These are phyloP conservation scores for Ooceraea biroi DNA, from an alignment of 1,140 invertebrate genomes.

Conservation along the genomic window DNA sequence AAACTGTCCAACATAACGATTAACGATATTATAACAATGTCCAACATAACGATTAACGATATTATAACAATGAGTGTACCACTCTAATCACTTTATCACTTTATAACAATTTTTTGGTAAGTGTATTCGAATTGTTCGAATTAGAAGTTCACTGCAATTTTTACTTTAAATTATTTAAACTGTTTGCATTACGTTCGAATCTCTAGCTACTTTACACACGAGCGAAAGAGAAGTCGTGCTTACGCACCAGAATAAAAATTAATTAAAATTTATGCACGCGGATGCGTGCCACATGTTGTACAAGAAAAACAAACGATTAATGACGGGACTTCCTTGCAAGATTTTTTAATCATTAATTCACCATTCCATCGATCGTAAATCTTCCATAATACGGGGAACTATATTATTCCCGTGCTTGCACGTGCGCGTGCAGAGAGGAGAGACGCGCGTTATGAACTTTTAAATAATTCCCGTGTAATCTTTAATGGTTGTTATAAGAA, in stretches of 20 bases:
- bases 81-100: not conserved
- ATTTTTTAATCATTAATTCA: slow-evolving; percentile 58
- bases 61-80: slow-evolving; percentile 16
- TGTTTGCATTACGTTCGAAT: not conserved
- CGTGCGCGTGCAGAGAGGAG: not conserved
- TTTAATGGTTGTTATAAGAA: slow-evolving; percentile 37
- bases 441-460: slow-evolving; percentile 34
- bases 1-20: not conserved
- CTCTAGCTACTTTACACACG: not conserved
- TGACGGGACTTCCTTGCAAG: slow-evolving; percentile 45
- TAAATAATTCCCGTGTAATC: slow-evolving; percentile 49
- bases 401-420: slow-evolving; percentile 34
- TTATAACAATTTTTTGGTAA: too few species aligned
- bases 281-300: slow-evolving; percentile 28
- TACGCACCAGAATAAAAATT: slow-evolving; percentile 28
- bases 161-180: not conserved
- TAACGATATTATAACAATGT: not conserved
- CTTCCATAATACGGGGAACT: slow-evolving; percentile 42
- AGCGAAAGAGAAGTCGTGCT: not conserved
- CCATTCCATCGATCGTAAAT: slow-evolving; percentile 58
- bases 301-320: slow-evolving; percentile 54
- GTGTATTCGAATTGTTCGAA: too few species aligned
- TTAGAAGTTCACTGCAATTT: too few species aligned
- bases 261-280: slow-evolving; percentile 53
- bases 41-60: not conserved